Percentiles rank a stretch among this genome's conserved stretches.
These are phyloP conservation scores for Zosterops borbonicus DNA, from an alignment of 2,113 vertebrate species.

Conservation along the genomic window DNA sequence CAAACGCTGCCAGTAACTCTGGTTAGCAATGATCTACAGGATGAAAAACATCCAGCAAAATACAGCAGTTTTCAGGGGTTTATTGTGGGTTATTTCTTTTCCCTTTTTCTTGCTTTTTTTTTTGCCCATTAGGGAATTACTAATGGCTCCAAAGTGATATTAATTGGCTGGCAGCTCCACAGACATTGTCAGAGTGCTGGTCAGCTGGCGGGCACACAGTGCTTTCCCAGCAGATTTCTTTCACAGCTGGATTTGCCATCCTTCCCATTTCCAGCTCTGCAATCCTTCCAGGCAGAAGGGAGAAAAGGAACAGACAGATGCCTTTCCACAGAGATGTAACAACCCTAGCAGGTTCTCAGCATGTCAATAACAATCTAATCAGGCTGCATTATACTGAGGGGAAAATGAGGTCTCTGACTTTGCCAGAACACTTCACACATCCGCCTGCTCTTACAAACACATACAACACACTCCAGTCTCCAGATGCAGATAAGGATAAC, in stretches of 20 bases:
- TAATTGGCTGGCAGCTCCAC: slow-evolving; percentile 60
- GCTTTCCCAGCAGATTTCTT: slow-evolving; percentile 59
- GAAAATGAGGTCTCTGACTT: slow-evolving; percentile 63
- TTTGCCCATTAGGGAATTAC: not conserved
- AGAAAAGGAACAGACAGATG: slow-evolving; percentile 37
- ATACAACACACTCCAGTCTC: slow-evolving; percentile 36
- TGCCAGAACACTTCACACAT: slow-evolving; percentile 58
- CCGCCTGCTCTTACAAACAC: slow-evolving; percentile 47
- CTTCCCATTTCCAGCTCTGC: slow-evolving; percentile 42
- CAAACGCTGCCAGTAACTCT: not conserved
- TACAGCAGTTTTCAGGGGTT: not conserved
- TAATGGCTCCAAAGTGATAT: slow-evolving; percentile 57
- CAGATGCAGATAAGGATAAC: slow-evolving; percentile 69
- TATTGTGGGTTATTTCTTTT: not conserved
- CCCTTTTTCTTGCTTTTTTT: not conserved
- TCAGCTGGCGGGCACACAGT: slow-evolving; percentile 44
- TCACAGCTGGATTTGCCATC: slow-evolving; percentile 63
- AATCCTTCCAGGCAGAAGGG: slow-evolving; percentile 43
- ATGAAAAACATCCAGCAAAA: slow-evolving; percentile 10
- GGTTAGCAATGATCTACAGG: not conserved
- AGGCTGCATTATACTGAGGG: slow-evolving; percentile 64
- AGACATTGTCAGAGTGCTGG: slow-evolving; percentile 1
- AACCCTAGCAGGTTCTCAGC: slow-evolving; percentile 55
- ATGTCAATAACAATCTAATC: slow-evolving; percentile 73
- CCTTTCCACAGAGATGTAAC: slow-evolving; percentile 53